Conservation (phyloP, 2,797 vertebrate species). For the Platyrinchus mystaceus region DNA sequence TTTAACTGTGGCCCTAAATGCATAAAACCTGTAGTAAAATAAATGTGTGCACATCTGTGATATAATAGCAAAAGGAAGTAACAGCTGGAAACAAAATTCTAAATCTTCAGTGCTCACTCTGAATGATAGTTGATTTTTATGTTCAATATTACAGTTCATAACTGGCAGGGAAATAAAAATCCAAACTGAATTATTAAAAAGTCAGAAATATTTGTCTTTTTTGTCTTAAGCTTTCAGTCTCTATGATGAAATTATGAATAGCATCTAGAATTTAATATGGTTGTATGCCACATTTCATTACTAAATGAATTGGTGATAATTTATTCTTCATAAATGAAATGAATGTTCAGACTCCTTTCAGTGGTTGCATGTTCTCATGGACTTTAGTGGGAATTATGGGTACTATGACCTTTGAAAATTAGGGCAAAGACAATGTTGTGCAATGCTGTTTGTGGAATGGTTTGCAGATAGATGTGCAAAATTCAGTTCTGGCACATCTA, state of each 20-base stretch:
- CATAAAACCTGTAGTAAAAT: not conserved
- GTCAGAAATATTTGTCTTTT: not conserved
- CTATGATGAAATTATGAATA: slow-evolving; percentile 9
- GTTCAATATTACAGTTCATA: not conserved
- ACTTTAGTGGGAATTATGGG: not conserved
- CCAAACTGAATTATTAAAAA: slow-evolving; percentile 18
- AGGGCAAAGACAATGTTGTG: not conserved
- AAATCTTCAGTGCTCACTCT: not conserved
- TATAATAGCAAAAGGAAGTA: not conserved
- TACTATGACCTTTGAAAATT: not conserved
- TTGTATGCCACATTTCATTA: not conserved
- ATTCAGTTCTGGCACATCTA: not conserved
- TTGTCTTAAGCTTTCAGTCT: not conserved
- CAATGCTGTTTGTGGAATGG: not conserved
- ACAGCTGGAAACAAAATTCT: not conserved
- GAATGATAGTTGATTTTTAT: not conserved
- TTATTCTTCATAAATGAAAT: not conserved
- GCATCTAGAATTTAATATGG: not conserved
- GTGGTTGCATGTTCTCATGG: not conserved
- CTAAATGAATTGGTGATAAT: not conserved
- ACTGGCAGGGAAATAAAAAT: slow-evolving; percentile 35
- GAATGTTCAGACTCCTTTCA: not conserved
- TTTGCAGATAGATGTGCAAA: not conserved
- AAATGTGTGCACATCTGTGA: not conserved
- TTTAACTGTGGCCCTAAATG: not conserved